These are phyloP conservation scores for Phoenicopterus ruber DNA, from an alignment of 2,113 vertebrate species.

Conservation along the genomic window DNA sequence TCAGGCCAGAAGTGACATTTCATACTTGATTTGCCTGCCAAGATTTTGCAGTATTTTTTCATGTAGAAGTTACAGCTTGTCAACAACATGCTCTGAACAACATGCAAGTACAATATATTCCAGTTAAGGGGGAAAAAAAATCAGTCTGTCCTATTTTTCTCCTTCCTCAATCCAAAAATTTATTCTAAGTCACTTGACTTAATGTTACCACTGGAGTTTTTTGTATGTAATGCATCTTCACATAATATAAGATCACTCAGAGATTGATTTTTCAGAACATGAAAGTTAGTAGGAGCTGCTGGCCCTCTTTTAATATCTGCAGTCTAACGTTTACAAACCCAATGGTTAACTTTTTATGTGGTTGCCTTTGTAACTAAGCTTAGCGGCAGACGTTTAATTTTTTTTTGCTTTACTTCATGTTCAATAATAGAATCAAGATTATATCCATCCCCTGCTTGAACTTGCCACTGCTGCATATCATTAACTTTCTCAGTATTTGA, in stretches of 20 bases:
- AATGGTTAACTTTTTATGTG: not conserved
- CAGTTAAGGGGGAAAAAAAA: not conserved
- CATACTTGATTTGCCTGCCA: not conserved
- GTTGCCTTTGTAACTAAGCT: not conserved
- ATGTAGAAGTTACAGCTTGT: not conserved
- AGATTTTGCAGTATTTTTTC: not conserved
- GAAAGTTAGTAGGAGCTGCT: not conserved
- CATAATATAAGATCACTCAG: not conserved
- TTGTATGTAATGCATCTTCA: not conserved
- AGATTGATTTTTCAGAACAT: not conserved
- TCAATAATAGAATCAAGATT: not conserved
- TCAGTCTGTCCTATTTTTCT: not conserved
- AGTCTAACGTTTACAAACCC: not conserved
- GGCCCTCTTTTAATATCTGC: not conserved
- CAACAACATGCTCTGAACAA: not conserved
- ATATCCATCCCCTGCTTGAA: not conserved
- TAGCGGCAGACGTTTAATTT: not conserved
- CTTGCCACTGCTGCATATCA: not conserved
- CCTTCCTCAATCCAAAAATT: not conserved
- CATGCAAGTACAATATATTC: not conserved
- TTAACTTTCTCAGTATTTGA: slow-evolving; percentile 20
- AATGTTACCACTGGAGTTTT: not conserved
- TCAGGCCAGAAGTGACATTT: not conserved
- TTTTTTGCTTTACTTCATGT: not conserved
- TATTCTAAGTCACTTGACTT: not conserved